These are phyloP conservation scores for Trachelus stipa DNA, from an alignment of 2,888 invertebrate species.

Conservation along the genomic window DNA sequence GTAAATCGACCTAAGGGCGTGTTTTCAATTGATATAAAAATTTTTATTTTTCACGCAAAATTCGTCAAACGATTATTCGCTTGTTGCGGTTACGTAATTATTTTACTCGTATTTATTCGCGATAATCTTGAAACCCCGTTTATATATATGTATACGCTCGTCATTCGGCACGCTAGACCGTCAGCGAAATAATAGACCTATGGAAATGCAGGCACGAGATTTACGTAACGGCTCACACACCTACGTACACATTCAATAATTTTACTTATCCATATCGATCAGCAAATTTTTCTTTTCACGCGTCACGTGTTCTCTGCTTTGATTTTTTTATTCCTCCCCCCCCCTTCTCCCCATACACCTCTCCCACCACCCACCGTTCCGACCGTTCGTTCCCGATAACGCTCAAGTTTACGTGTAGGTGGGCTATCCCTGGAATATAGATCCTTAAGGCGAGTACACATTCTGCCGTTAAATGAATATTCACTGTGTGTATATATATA, in stretches of 20 bases:
- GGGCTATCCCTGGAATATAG: background rate
- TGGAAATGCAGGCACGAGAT: background rate
- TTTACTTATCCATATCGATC: background rate
- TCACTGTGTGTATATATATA: background rate
- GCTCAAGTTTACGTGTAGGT: background rate
- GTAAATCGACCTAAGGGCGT: background rate
- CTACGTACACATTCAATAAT: background rate
- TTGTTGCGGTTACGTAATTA: background rate
- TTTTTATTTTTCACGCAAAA: background rate
- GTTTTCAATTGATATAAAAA: background rate
- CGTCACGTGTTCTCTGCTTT: background rate
- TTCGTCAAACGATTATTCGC: background rate
- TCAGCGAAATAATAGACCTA: background rate
- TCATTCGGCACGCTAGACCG: background rate
- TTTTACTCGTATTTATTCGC: background rate
- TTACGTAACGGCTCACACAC: background rate
- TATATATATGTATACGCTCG: background rate
- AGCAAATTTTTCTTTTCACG: background rate
- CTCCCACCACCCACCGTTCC: background rate
- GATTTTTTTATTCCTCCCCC: background rate
- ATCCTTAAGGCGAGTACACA: background rate
- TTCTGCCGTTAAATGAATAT: too few relatives aligned
- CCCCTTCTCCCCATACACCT: too few relatives aligned
- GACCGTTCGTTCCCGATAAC: background rate
- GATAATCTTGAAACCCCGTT: background rate